Evolutionary conservation across 2,888 invertebrate species (phyloP), one percentile per base, ranked within the genome.

Genomic region (Meganola albula): DNA sequence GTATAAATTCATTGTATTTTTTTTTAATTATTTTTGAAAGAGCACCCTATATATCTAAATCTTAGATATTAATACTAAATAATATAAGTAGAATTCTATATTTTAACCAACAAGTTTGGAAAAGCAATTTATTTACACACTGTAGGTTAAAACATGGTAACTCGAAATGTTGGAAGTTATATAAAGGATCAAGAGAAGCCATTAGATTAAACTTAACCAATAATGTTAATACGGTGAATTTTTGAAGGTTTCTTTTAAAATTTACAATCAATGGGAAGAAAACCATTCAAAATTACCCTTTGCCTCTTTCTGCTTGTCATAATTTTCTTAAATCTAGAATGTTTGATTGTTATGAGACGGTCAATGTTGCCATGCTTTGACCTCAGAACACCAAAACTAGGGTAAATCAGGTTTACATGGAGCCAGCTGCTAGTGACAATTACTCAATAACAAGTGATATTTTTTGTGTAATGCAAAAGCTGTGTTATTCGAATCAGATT

Each of bases 231-330:
- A 58, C 53, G 71, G 73, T 72, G 49, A 62, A 66, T 69, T 75
- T 67, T 71, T 72, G 74, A 80, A 72, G 80, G 82, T 73, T 63
- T 65, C 74, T 74, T 61, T 53, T 65, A 55, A 65, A 82, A 83
- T 84, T 37, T 85, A 83, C 83, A 84, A 59, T 57, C 51, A 25
- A 40, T 49, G 59, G 59, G 52, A 73, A 71, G 77, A 74, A 65
- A 76, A 79, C 82, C 84, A 31, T 73, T 70, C 76, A 82, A 80
- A 83, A 71, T n/a, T 52, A 67, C 63, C 70, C 65, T 69, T 71
- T 83, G 84, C 85, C 84, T 84, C 84, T 65, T 66, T 71, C 70
- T 73, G 84, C 84, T 85, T 83, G 82, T 84, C 83, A 58, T 70
- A 45, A 54, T 61, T 59, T 48, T 50, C 66, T 73, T 73, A 68